Conservation (phyloP, 2,113 vertebrate genomes). For the Sardina pilchardus region DNA sequence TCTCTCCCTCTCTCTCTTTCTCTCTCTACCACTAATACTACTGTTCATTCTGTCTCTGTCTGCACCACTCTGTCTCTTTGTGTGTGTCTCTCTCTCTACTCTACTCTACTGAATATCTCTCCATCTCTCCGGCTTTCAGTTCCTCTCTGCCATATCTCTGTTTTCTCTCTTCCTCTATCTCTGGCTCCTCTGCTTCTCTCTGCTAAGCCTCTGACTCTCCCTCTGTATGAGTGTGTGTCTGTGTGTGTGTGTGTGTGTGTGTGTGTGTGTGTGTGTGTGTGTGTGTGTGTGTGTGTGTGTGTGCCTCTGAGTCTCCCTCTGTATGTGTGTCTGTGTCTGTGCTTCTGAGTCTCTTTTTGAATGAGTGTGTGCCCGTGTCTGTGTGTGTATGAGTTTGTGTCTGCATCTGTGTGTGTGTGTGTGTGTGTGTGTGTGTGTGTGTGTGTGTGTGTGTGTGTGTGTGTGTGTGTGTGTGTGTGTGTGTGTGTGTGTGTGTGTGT, state of each 20-base stretch:
- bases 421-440: not conserved
- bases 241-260: slow-evolving; percentile 6
- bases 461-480: slow-evolving; percentile 7
- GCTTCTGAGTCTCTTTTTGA: no score
- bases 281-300: not conserved
- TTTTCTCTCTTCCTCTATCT: slow-evolving; percentile 14
- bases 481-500: slow-evolving; percentile 10
- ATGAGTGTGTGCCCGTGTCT: not conserved
- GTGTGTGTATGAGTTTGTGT: slow-evolving; percentile 7
- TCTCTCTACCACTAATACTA: not conserved
- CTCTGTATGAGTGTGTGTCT: not conserved
- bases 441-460: not conserved
- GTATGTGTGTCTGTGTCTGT: not conserved
- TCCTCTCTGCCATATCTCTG: not conserved
- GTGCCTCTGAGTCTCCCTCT: no score
- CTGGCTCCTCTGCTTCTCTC: not conserved
- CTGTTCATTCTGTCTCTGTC: slow-evolving; percentile 27
- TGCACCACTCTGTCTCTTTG: not conserved
- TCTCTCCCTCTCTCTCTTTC: not conserved
- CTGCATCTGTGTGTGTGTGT: not conserved
- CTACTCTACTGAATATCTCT: not conserved
- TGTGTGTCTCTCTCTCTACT: not conserved
- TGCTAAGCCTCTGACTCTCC: not conserved
- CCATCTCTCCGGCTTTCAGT: not conserved
- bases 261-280: slow-evolving; percentile 9